These are phyloP conservation scores for Phengaris arion DNA, from an alignment of 2,888 invertebrate genomes.

Conservation along the genomic window DNA sequence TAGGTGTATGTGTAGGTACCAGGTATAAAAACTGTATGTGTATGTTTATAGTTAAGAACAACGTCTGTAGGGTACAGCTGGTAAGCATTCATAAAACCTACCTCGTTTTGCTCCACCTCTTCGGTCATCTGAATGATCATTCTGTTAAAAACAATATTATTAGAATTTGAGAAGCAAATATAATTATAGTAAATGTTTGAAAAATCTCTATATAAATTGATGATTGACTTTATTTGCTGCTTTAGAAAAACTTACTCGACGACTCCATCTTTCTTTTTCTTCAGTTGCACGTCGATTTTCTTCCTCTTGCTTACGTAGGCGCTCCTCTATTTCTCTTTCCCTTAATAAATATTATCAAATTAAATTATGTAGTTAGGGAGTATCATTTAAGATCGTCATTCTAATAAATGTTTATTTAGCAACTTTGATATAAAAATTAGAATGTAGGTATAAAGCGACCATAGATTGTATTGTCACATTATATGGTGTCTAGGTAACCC, in stretches of 20 bases:
- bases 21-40: no score
- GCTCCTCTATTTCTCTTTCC: conserved; percentile 94
- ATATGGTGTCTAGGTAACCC: conserved; percentile 64
- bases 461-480: conserved; percentile 46
- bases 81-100: conserved; percentile 43
- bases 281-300: conserved; percentile 56
- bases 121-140: conserved; percentile 70
- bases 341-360: conserved; percentile 43
- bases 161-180: conserved; percentile 1
- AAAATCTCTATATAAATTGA: neutral
- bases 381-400: no score
- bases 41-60: no score
- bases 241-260: conserved; percentile 49
- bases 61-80: neutral
- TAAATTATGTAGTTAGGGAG: neutral
- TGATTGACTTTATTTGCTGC: neutral
- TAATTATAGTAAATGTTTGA: neutral
- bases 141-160: conserved; percentile 49
- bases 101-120: conserved; percentile 66
- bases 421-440: conserved; percentile 15
- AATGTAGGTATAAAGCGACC: conserved; percentile 69
- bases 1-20: no score
- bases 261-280: conserved; percentile 71
- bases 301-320: conserved; percentile 82
- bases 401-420: neutral